Evolutionary conservation across 2,113 vertebrate genomes (phyloP), one percentile per base, ranked within the genome.

Genomic region (Alligator sinensis): DNA sequence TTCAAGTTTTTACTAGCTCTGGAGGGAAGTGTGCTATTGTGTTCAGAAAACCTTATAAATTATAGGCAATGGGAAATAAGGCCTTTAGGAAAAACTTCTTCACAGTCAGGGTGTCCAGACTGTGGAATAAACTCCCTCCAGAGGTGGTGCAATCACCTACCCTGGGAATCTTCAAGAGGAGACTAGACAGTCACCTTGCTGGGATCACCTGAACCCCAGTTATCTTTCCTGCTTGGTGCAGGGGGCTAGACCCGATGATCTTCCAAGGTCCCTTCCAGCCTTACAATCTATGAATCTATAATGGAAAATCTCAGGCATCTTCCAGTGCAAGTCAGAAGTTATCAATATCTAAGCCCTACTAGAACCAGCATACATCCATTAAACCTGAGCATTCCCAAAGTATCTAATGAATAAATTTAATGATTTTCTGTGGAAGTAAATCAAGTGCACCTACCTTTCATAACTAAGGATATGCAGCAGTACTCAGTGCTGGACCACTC

Each of bases 1-100:
- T 94, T 84, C 64, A 76, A n/a, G 47, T 82, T 86, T 11, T 11
- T 94, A 82, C 64, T 72, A n/a, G 47, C 82, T 92, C 47, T 76
- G 27, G 75, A 89, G 57, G 34, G n/a, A 27, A 74, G 84, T 13
- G 90, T 1, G 2, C 81, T 74, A 47, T 90, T 90, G 62, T 93
- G 47, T 47, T 47, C 86, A 85, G 75, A 87, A 25, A 47, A 77
- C 15, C 84, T 83, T 84, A 24, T 28, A 75, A 66, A 86, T 59
- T 62, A 94, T 64, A n/a, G 84, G 57, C 62, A 75, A 28, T 84
- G 47, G 27, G 77, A 82, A 91, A 87, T 72, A 80, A 21, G 15
- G 34, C 61, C 74, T 82, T 80, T 82, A 47, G 47, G 47, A 47
- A 47, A 47, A 47, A 47, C 47, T 47, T 47, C 47, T 82, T 83